A percentile compares a stretch with the other conserved stretches of the same genome.
phyloP scores from a whole-genome alignment of 2,888 invertebrate species.

The Cryptosula pallasiana region DNA sequence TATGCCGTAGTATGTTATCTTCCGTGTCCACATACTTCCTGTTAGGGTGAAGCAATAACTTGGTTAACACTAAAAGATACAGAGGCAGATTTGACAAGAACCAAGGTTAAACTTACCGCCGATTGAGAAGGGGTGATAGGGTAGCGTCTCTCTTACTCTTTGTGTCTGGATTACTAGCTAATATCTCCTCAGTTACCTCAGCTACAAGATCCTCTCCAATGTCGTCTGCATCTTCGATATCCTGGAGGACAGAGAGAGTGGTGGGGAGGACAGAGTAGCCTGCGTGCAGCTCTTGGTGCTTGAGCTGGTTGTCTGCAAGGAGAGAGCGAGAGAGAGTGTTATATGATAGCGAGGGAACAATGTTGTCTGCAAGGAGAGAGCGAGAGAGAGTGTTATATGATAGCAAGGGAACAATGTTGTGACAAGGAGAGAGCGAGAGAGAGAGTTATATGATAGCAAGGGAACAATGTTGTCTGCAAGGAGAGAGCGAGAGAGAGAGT shows the following conservation, averaged over 20 bases:
- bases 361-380: too few species aligned
- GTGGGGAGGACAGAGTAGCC: conserved; percentile 11
- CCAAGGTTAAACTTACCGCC: too few species aligned
- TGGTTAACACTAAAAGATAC: too few species aligned
- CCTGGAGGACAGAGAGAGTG: background rate
- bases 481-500: too few species aligned
- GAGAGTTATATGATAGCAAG: too few species aligned
- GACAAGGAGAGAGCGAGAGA: too few species aligned
- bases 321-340: too few species aligned
- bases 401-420: too few species aligned
- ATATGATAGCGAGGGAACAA: too few species aligned
- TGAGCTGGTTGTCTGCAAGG: background rate
- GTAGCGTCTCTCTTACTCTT: background rate
- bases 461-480: too few species aligned
- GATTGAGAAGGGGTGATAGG: background rate
- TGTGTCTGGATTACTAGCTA: background rate
- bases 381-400: too few species aligned
- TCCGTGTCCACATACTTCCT: background rate
- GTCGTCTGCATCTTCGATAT: conserved; percentile 10
- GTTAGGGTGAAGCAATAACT: background rate
- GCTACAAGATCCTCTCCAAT: conserved; percentile 3
- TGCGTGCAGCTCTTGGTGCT: conserved; percentile 19
- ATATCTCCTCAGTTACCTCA: conserved; percentile 3
- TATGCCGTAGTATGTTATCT: background rate
- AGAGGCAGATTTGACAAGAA: too few species aligned